A percentile compares a stretch with the other conserved stretches of the same genome.
These are phyloP conservation scores for Trichacis sp. DNA, from an alignment of 2,888 invertebrate genomes.

Conservation along the genomic window DNA sequence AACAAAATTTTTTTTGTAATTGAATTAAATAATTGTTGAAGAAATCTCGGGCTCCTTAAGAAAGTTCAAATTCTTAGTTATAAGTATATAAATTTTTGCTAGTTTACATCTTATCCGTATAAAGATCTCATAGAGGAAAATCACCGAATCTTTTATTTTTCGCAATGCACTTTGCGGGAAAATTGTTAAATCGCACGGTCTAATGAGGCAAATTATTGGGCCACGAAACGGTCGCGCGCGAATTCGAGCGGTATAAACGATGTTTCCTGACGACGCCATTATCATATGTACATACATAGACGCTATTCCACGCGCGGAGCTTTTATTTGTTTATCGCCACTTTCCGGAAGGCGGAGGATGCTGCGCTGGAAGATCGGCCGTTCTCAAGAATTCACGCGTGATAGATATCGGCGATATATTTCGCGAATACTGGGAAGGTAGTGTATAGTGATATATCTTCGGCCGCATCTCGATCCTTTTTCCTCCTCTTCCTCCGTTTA, in stretches of 20 bases:
- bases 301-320: conserved; percentile 15
- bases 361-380: conserved; percentile 29
- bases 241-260: not conserved
- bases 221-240: not conserved
- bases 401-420: conserved; percentile 43
- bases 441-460: conserved; percentile 41
- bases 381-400: conserved; percentile 35
- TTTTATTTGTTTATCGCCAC: conserved; percentile 35
- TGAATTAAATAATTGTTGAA: no score
- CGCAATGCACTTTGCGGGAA: not conserved
- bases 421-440: conserved; percentile 28
- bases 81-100: no score
- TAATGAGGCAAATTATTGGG: not conserved
- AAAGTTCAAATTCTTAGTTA: no score
- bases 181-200: not conserved
- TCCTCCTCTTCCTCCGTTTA: conserved; percentile 32
- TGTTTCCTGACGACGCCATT: conserved; percentile 1
- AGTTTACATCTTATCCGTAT: no score
- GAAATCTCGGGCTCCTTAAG: no score
- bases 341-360: conserved; percentile 13
- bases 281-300: conserved; percentile 2
- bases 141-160: no score
- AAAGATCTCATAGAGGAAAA: no score
- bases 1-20: no score
- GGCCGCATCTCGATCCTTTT: conserved; percentile 16